These are phyloP conservation scores for Tricholauxania praeusta DNA, from an alignment of 2,888 invertebrate genomes.

Conservation along the genomic window DNA sequence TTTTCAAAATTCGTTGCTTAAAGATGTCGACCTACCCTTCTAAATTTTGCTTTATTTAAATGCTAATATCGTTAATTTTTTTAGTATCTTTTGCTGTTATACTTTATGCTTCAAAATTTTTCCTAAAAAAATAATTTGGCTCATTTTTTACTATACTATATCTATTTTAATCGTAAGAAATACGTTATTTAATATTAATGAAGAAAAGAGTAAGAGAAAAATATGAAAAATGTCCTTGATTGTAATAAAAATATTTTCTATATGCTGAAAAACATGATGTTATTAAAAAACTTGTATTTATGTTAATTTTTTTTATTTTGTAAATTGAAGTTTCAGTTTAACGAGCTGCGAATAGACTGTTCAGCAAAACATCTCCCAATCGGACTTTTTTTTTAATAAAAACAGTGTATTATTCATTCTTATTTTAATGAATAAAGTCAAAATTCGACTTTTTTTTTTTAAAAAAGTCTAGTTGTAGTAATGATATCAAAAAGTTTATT, in stretches of 20 bases:
- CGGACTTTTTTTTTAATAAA: too few species aligned
- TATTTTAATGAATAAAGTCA: too few species aligned
- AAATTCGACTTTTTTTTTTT: too few species aligned
- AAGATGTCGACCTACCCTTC: not conserved
- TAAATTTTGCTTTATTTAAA: not conserved
- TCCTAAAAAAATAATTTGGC: not conserved
- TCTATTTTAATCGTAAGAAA: constrained; percentile 23
- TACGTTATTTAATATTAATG: constrained; percentile 42
- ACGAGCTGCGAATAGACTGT: too few species aligned
- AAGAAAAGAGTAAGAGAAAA: constrained; percentile 39
- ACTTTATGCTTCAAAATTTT: constrained; percentile 4
- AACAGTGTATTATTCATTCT: too few species aligned
- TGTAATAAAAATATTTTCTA: constrained; percentile 39
- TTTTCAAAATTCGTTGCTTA: constrained; percentile 1
- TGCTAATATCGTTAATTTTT: constrained; percentile 9
- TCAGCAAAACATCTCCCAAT: too few species aligned
- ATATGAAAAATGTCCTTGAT: constrained; percentile 37
- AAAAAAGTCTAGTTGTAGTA: too few species aligned
- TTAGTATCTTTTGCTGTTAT: constrained; percentile 5
- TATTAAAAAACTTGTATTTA: constrained; percentile 3
- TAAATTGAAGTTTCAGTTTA: too few species aligned
- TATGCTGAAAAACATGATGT: constrained; percentile 27
- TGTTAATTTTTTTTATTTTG: too few species aligned
- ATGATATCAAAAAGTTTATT: too few species aligned
- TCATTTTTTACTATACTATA: not conserved